These are phyloP conservation scores for Forbesichthys agassizii DNA, from an alignment of 2,113 vertebrate species.

Conservation along the genomic window DNA sequence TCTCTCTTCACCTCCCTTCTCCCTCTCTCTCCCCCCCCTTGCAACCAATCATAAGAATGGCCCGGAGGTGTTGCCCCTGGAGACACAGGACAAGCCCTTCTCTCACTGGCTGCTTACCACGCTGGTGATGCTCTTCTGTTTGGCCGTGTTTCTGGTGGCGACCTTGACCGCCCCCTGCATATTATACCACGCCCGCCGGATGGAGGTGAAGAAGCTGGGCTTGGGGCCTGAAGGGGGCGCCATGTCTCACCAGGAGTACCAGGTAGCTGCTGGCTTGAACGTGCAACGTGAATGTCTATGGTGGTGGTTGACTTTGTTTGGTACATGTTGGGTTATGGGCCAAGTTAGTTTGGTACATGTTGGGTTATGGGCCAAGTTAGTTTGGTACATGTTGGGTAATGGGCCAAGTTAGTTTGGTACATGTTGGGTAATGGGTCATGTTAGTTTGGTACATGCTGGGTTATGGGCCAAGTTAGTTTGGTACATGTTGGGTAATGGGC, in stretches of 20 bases:
- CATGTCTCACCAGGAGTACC: constrained; percentile 91
- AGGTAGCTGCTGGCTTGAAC: constrained; percentile 74
- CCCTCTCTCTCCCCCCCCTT: neutral
- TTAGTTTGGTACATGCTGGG: too few relatives aligned
- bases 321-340: too few relatives aligned
- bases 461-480: too few relatives aligned
- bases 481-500: too few relatives aligned
- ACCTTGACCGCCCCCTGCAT: constrained; percentile 83
- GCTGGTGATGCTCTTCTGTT: constrained; percentile 85
- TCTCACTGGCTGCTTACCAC: constrained; percentile 86
- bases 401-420: too few relatives aligned
- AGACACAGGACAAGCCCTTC: constrained; percentile 63
- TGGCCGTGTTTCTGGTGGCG: constrained; percentile 83
- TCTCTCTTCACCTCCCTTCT: neutral
- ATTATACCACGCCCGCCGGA: constrained; percentile 84
- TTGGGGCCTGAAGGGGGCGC: constrained; percentile 88
- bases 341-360: too few relatives aligned
- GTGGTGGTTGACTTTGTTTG: too few relatives aligned
- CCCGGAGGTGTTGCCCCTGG: constrained; percentile 71
- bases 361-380: too few relatives aligned
- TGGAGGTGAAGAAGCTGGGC: constrained; percentile 87
- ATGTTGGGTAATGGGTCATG: too few relatives aligned
- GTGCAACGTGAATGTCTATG: too few relatives aligned
- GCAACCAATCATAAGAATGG: constrained; percentile 67
- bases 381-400: too few relatives aligned